Evolutionary conservation across 1,140 invertebrate genomes (phyloP).

Genomic region (Scaptodrosophila lebanonensis): DNA sequence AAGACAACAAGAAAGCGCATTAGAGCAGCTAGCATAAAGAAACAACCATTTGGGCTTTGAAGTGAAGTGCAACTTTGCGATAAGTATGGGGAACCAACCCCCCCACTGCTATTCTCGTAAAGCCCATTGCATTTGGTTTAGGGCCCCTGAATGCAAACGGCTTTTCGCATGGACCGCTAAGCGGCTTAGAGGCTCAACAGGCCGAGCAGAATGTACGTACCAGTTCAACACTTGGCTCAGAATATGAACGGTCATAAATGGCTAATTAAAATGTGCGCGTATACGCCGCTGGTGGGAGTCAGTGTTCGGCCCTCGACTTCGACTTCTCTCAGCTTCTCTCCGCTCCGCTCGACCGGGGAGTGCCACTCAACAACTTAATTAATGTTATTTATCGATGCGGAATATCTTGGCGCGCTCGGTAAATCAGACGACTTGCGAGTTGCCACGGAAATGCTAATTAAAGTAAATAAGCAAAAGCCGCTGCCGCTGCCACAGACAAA

Average conservation of each 20-base stretch:
- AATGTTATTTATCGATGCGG: conserved; percentile 70
- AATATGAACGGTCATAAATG: conserved; percentile 21
- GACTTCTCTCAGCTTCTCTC: no score
- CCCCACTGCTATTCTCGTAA: not conserved
- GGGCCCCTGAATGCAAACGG: no score
- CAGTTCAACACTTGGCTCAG: conserved; percentile 13
- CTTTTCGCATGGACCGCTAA: conserved; percentile 7
- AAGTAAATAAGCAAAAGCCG: conserved; percentile 64
- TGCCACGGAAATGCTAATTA: conserved; percentile 75
- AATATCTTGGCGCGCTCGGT: conserved; percentile 48
- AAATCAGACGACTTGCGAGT: conserved; percentile 24
- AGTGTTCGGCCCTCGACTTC: no score
- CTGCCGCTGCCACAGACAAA: conserved; percentile 13
- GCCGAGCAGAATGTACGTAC: not conserved
- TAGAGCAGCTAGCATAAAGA: no score
- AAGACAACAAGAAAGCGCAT: no score
- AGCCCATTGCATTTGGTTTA: no score
- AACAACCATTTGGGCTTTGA: no score
- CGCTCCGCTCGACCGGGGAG: conserved; percentile 12
- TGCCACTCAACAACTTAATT: conserved; percentile 68
- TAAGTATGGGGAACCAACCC: not conserved
- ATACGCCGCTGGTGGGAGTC: conserved; percentile 24
- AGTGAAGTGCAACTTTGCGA: not conserved
- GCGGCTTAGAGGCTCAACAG: conserved; percentile 16
- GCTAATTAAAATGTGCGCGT: conserved; percentile 55